A percentile compares a stretch with the other conserved stretches of the same genome.
Evolutionary conservation across 2,888 invertebrate genomes (phyloP).

Genomic region (Oconnorella tubifera): DNA sequence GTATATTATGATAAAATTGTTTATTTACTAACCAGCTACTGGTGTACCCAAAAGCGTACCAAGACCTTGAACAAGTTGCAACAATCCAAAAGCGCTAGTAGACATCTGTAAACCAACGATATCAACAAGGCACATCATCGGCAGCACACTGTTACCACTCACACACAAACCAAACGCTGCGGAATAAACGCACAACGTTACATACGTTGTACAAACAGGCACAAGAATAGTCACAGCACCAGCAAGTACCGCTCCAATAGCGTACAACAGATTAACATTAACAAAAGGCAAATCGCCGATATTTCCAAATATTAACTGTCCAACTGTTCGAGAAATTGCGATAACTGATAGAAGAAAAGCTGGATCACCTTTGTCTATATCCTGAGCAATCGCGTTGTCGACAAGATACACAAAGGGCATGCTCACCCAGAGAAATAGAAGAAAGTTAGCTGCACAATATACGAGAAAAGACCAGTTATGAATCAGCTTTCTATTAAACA

Average conservation of each 20-base stretch:
- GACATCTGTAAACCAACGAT: conserved; percentile 81
- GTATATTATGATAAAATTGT: no score
- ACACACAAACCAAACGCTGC: conserved; percentile 73
- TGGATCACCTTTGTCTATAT: conserved; percentile 16
- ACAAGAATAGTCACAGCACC: conserved; percentile 42
- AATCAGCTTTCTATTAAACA: conserved; percentile 28
- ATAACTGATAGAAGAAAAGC: conserved; percentile 77
- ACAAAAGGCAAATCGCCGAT: conserved; percentile 79
- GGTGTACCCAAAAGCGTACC: conserved; percentile 84
- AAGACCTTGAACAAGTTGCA: conserved; percentile 78
- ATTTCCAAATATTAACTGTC: conserved; percentile 69
- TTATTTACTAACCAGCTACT: conserved; percentile 71
- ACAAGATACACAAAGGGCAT: conserved; percentile 88
- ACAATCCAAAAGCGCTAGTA: conserved; percentile 79
- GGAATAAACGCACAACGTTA: conserved; percentile 24
- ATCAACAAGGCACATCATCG: conserved; percentile 81
- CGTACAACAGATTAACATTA: conserved; percentile 76
- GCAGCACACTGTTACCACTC: conserved; percentile 82
- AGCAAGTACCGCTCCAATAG: conserved; percentile 64
- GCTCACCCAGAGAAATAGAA: conserved; percentile 81
- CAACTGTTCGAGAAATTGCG: conserved; percentile 71
- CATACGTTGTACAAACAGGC: conserved; percentile 31
- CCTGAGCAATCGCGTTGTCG: conserved; percentile 66
- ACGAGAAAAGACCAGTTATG: conserved; percentile 25
- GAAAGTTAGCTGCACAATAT: conserved; percentile 76